Percentiles rank a stretch among this genome's conserved stretches.
These are phyloP conservation scores for Apamea epomidion DNA, from an alignment of 2,888 invertebrate species.

Conservation along the genomic window DNA sequence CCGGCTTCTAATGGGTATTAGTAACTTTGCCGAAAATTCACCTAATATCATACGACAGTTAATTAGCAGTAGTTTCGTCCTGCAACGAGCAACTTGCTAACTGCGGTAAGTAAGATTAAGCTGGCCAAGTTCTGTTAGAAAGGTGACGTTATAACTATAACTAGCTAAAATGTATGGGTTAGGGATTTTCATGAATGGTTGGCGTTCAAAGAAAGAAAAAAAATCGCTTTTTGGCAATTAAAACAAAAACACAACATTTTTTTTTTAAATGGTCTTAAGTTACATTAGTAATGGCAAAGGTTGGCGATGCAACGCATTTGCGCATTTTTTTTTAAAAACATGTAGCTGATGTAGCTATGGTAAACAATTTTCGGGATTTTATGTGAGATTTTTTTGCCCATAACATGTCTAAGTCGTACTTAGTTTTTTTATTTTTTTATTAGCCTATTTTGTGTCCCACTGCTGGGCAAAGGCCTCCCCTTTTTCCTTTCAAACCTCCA, in stretches of 20 bases:
- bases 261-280: neutral
- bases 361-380: neutral
- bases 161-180: neutral
- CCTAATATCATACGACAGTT: constrained; percentile 25
- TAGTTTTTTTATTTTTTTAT: too few species aligned
- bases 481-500: too few species aligned
- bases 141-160: neutral
- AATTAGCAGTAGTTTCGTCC: constrained; percentile 39
- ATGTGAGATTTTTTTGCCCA: neutral
- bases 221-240: too few species aligned
- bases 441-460: too few species aligned
- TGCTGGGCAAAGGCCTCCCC: too few species aligned
- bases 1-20: constrained; percentile 26
- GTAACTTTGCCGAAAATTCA: constrained; percentile 29
- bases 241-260: neutral
- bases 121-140: constrained; percentile 9
- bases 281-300: neutral
- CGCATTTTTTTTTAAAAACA: too few species aligned
- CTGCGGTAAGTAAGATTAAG: constrained; percentile 37
- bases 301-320: neutral
- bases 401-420: neutral
- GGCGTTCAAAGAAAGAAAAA: neutral
- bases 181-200: neutral
- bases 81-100: constrained; percentile 29
- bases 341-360: too few species aligned